These are phyloP conservation scores for Eupithecia exiguata DNA, from an alignment of 2,888 invertebrate genomes.

Conservation along the genomic window DNA sequence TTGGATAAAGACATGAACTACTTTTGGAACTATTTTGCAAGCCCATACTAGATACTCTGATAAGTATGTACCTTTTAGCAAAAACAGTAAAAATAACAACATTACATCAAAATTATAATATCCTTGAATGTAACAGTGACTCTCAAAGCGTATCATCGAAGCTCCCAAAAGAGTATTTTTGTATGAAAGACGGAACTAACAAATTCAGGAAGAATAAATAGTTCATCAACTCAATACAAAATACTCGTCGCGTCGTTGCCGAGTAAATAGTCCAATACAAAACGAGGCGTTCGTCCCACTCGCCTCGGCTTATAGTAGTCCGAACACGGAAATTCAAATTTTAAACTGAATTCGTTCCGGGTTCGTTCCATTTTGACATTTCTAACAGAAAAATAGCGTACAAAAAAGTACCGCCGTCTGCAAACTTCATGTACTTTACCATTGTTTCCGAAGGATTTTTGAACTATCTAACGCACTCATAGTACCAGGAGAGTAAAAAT, in stretches of 20 bases:
- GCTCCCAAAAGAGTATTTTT: neutral
- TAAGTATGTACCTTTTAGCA: neutral
- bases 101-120: neutral
- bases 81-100: neutral
- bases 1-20: neutral
- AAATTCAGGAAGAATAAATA: neutral
- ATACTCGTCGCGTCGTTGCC: neutral
- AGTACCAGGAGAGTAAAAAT: too few relatives aligned
- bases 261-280: neutral
- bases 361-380: too few relatives aligned
- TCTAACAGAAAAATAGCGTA: too few relatives aligned
- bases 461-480: too few relatives aligned
- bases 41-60: neutral
- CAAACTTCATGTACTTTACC: too few relatives aligned
- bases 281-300: too few relatives aligned
- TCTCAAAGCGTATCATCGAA: neutral
- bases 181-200: neutral
- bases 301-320: too few relatives aligned
- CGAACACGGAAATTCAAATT: too few relatives aligned
- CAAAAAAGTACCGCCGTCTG: too few relatives aligned
- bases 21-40: neutral
- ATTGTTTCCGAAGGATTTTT: too few relatives aligned
- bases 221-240: slow-evolving; percentile 5
- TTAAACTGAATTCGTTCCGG: too few relatives aligned
- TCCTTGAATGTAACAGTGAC: neutral